Evolutionary conservation across 2,797 vertebrate genomes (phyloP).

Genomic region (Tokudaia tokunoshimensis): DNA sequence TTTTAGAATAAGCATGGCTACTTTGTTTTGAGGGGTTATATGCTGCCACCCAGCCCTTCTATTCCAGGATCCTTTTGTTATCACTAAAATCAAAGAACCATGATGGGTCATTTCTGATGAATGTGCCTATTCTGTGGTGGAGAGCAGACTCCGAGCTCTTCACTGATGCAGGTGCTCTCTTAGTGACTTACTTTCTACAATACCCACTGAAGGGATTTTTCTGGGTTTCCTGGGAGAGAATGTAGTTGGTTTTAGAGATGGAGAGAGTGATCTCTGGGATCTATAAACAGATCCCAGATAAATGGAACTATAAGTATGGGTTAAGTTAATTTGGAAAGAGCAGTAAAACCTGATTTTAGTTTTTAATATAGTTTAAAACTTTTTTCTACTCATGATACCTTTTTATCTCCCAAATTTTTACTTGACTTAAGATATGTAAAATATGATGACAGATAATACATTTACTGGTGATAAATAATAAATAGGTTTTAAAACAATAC

Average conservation of each 20-base stretch:
- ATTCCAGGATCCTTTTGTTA: not conserved
- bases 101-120: not conserved
- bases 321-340: not conserved
- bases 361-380: not conserved
- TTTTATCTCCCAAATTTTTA: not conserved
- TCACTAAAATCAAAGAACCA: not conserved
- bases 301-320: not conserved
- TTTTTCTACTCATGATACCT: not conserved
- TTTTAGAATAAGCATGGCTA: not conserved
- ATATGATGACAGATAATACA: not conserved
- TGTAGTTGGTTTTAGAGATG: not conserved
- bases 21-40: not conserved
- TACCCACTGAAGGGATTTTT: not conserved
- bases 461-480: not conserved
- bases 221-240: not conserved
- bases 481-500: not conserved
- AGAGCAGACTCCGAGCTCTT: not conserved
- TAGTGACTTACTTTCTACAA: not conserved
- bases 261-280: not conserved
- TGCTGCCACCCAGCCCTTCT: not conserved
- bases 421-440: not conserved
- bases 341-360: not conserved
- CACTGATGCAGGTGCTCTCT: not conserved
- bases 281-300: not conserved
- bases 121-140: not conserved